phyloP scores from a whole-genome alignment of 2,888 invertebrate species.

The Acleris emargana region DNA sequence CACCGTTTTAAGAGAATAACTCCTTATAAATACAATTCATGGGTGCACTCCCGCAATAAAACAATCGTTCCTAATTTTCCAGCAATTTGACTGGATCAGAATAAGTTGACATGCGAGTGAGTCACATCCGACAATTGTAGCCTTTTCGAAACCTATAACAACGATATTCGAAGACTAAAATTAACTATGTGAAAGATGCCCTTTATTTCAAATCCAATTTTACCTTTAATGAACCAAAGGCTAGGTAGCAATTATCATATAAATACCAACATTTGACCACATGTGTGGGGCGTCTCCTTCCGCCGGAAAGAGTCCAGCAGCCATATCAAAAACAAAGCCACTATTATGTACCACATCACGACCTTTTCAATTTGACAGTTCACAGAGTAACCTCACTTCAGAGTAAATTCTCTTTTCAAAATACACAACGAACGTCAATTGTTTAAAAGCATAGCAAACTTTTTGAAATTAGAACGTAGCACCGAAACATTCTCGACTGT shows the following conservation, averaged over 20 bases:
- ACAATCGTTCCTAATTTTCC: too few species aligned
- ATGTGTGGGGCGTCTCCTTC: constrained; percentile 70
- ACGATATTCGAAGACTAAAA: too few species aligned
- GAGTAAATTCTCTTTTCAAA: constrained; percentile 6
- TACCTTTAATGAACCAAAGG: too few species aligned
- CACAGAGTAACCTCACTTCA: constrained; percentile 42
- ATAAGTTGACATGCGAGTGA: too few species aligned
- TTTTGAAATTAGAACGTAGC: constrained; percentile 12
- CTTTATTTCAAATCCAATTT: too few species aligned
- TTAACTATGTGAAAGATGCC: too few species aligned
- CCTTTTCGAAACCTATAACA: too few species aligned
- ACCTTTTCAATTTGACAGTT: constrained; percentile 47
- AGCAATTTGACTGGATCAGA: too few species aligned
- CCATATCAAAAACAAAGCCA: constrained; percentile 75
- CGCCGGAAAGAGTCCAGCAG: constrained; percentile 71
- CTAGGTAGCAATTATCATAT: constrained; percentile 38
- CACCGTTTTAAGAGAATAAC: too few species aligned
- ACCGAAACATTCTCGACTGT: background rate
- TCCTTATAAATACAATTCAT: too few species aligned
- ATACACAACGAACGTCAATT: background rate
- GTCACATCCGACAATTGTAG: too few species aligned
- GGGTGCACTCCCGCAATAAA: too few species aligned
- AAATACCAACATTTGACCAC: constrained; percentile 73
- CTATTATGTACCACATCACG: constrained; percentile 73
- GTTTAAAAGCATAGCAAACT: constrained; percentile 11